Conservation (phyloP, 2,113 vertebrate species). For the Dromaius novaehollandiae region DNA sequence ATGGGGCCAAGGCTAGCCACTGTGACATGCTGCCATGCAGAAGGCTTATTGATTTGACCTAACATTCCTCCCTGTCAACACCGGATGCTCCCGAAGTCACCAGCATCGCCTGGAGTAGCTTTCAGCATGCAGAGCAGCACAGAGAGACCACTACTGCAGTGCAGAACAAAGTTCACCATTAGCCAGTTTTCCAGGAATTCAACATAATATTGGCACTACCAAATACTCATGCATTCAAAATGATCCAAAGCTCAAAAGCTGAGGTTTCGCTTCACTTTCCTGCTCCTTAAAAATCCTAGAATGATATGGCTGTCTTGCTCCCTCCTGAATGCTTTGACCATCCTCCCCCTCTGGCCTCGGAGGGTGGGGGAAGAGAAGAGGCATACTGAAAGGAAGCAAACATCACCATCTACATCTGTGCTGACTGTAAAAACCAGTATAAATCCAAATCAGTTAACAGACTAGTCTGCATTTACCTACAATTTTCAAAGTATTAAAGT, state of each 20-base stretch:
- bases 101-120: neutral
- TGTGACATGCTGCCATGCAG: neutral
- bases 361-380: neutral
- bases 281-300: neutral
- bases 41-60: neutral
- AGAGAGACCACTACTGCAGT: neutral
- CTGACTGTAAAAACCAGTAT: neutral
- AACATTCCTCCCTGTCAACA: neutral
- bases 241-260: neutral
- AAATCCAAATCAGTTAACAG: neutral
- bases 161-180: neutral
- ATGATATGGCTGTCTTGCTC: neutral
- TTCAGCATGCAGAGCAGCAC: neutral
- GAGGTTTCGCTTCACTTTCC: neutral
- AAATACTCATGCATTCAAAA: neutral
- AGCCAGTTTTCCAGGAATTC: neutral
- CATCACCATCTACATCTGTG: neutral
- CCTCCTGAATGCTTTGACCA: neutral
- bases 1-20: rapidly evolving
- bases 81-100: rapidly evolving
- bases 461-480: neutral
- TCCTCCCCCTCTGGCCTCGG: neutral
- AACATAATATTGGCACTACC: neutral
- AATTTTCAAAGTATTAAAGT: neutral
- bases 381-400: neutral